Evolutionary conservation across 1,140 invertebrate genomes (phyloP).

Genomic region (Phymorhynchus buccinoides): DNA sequence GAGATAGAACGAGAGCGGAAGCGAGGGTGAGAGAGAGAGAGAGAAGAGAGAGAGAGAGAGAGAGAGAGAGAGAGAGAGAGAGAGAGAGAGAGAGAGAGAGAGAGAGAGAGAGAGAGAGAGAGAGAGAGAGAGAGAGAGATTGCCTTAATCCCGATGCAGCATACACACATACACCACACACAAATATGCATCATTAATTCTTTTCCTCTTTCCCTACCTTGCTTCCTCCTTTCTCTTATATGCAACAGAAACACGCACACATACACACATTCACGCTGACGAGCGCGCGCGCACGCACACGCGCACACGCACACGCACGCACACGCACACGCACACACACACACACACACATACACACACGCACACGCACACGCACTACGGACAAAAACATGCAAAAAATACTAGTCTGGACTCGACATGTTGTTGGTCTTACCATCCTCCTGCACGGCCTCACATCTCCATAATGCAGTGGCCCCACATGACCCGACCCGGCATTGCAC

Average conservation of each 20-base stretch:
- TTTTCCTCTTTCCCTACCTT: too few species aligned
- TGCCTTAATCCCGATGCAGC: too few species aligned
- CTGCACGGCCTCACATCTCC: conserved; percentile 47
- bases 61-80: background rate
- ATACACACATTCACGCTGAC: background rate
- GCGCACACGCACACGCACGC: background rate
- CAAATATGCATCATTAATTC: too few species aligned
- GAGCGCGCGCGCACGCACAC: background rate
- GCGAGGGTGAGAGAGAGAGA: background rate
- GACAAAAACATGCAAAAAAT: background rate
- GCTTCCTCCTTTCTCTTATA: too few species aligned
- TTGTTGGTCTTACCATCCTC: conserved; percentile 49
- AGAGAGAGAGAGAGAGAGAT: background rate
- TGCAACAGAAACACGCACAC: background rate
- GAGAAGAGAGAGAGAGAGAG: background rate
- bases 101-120: background rate
- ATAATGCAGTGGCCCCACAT: conserved; percentile 64
- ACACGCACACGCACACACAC: background rate
- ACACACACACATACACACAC: background rate
- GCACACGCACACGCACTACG: background rate
- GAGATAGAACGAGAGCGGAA: too few species aligned
- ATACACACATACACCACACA: background rate
- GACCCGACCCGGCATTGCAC: conserved; percentile 82
- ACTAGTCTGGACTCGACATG: too few species aligned
- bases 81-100: background rate